These are phyloP conservation scores for Macrophya annulata DNA, from an alignment of 2,888 invertebrate genomes.

Conservation along the genomic window DNA sequence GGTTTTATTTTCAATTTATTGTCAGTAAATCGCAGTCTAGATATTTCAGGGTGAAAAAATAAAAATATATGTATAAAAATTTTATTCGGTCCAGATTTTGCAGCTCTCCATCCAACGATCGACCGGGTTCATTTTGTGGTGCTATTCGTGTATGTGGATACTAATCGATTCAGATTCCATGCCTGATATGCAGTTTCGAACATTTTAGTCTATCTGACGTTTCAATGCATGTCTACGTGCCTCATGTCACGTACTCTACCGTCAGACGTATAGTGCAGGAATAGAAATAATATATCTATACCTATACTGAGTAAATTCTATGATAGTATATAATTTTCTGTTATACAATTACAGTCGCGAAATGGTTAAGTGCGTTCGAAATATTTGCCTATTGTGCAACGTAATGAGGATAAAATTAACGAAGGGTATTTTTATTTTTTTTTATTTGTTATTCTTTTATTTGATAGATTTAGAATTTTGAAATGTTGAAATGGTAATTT, in stretches of 20 bases:
- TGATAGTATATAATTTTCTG: background rate
- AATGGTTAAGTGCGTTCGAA: background rate
- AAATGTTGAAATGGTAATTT: no score
- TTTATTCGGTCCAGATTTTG: background rate
- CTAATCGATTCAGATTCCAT: slow-evolving; percentile 7
- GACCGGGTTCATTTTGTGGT: slow-evolving; percentile 5
- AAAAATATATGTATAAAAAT: background rate
- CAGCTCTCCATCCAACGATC: slow-evolving; percentile 4
- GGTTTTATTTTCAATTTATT: background rate
- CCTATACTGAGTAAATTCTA: background rate
- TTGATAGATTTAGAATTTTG: no score
- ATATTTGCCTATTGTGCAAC: background rate
- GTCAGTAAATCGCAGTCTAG: background rate
- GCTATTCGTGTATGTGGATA: background rate
- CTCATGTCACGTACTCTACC: background rate
- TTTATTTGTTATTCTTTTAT: no score
- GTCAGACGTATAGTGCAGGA: background rate
- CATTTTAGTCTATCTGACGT: background rate
- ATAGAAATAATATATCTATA: background rate
- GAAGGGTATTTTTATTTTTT: background rate
- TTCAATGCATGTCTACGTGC: slow-evolving; percentile 20
- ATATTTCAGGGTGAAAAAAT: background rate
- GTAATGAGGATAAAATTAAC: background rate
- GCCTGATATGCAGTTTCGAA: background rate
- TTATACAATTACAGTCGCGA: background rate